Conservation (phyloP, 2,113 vertebrate genomes). For the Cacatua alba region DNA sequence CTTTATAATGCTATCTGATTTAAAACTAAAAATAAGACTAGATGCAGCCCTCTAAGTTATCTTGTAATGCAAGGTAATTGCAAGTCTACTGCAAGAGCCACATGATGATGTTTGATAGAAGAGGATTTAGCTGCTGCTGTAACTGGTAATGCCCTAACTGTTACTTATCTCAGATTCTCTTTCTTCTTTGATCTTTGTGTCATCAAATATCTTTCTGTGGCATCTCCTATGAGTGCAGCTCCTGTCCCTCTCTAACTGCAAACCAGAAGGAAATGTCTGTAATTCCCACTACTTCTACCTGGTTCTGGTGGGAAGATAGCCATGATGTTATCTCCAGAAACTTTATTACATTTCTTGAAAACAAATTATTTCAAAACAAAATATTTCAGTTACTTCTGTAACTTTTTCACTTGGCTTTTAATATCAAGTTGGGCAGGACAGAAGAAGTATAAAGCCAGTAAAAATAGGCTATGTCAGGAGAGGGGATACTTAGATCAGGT, state of each 20-base stretch:
- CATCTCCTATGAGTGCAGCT: neutral
- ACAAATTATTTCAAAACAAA: neutral
- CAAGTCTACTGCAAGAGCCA: neutral
- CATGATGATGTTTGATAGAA: neutral
- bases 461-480: neutral
- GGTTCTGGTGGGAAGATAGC: neutral
- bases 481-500: neutral
- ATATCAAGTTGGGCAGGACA: neutral
- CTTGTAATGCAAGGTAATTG: neutral
- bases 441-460: neutral
- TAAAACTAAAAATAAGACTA: conserved; percentile 50
- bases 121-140: conserved; percentile 3
- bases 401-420: neutral
- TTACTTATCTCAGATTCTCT: neutral
- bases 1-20: conserved; percentile 42
- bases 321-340: neutral
- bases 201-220: neutral
- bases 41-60: neutral
- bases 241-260: neutral
- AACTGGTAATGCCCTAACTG: neutral
- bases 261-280: neutral
- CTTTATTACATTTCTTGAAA: neutral
- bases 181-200: neutral
- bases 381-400: neutral
- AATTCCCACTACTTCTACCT: neutral